phyloP scores from a whole-genome alignment of 2,113 vertebrate genomes.

The Melanocharis versteri region DNA sequence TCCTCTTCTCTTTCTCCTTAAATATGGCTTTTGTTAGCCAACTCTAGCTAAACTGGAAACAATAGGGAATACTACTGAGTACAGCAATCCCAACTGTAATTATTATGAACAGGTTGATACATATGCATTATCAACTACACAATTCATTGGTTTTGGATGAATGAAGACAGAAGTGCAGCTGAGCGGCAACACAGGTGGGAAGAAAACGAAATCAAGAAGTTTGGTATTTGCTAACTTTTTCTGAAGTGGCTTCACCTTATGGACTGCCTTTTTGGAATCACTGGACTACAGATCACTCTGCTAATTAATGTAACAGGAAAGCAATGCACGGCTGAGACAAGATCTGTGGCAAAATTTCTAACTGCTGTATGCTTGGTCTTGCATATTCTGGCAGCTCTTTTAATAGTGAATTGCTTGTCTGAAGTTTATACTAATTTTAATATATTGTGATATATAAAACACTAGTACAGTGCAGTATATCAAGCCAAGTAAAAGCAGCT shows the following conservation, averaged over 20 bases:
- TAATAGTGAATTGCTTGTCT: neutral
- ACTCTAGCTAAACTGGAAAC: neutral
- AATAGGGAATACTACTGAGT: constrained; percentile 23
- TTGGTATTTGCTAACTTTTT: neutral
- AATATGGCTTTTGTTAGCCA: constrained; percentile 22
- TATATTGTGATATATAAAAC: neutral
- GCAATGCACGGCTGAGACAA: neutral
- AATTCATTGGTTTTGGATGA: constrained; percentile 30
- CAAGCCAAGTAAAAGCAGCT: neutral
- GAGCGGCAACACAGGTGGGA: neutral
- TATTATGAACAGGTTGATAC: constrained; percentile 41
- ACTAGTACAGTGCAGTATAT: neutral
- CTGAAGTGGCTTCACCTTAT: neutral
- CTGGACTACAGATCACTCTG: neutral
- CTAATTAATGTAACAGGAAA: neutral
- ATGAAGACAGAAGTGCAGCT: neutral
- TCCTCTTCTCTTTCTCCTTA: neutral
- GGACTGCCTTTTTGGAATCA: neutral
- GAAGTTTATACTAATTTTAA: neutral
- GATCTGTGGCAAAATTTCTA: neutral
- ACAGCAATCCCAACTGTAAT: constrained; percentile 22
- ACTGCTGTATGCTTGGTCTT: neutral
- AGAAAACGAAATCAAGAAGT: neutral
- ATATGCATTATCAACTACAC: constrained; percentile 20
- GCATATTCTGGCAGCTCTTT: neutral